phyloP scores from a whole-genome alignment of 2,113 vertebrate genomes.

The Gracilinanus agilis region DNA sequence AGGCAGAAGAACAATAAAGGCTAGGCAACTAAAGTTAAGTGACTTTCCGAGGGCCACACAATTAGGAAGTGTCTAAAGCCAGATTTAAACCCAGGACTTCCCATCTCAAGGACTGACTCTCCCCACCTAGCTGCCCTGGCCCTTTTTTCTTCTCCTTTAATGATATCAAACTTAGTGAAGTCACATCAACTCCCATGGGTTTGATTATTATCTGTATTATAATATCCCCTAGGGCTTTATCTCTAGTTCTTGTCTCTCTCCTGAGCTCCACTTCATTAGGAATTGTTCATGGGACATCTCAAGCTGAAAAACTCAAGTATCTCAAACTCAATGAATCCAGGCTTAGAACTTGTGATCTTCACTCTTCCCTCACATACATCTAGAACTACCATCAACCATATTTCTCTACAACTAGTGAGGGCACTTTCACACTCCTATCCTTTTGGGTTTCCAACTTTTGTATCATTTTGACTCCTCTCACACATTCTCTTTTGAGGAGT shows the following conservation, averaged over 20 bases:
- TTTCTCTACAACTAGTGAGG: not conserved
- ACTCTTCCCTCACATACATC: not conserved
- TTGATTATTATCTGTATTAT: not conserved
- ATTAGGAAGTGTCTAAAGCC: too few relatives aligned
- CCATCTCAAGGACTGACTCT: too few relatives aligned
- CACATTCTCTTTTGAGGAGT: not conserved
- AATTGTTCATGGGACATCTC: not conserved
- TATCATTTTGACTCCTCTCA: not conserved
- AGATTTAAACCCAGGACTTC: too few relatives aligned
- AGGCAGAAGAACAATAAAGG: too few relatives aligned
- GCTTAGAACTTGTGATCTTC: not conserved
- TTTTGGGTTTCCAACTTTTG: not conserved
- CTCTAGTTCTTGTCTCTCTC: not conserved
- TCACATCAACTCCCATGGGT: not conserved
- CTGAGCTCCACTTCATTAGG: not conserved
- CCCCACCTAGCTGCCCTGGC: too few relatives aligned
- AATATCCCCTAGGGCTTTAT: not conserved
- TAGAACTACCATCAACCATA: not conserved
- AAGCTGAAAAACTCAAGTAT: not conserved
- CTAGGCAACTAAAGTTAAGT: too few relatives aligned
- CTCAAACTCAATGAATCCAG: not conserved
- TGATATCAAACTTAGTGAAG: not conserved
- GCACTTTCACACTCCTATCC: not conserved
- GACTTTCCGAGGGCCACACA: too few relatives aligned
- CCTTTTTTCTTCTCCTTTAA: not conserved